Evolutionary conservation across 2,113 vertebrate genomes (phyloP).

Genomic region (Melospiza georgiana): DNA sequence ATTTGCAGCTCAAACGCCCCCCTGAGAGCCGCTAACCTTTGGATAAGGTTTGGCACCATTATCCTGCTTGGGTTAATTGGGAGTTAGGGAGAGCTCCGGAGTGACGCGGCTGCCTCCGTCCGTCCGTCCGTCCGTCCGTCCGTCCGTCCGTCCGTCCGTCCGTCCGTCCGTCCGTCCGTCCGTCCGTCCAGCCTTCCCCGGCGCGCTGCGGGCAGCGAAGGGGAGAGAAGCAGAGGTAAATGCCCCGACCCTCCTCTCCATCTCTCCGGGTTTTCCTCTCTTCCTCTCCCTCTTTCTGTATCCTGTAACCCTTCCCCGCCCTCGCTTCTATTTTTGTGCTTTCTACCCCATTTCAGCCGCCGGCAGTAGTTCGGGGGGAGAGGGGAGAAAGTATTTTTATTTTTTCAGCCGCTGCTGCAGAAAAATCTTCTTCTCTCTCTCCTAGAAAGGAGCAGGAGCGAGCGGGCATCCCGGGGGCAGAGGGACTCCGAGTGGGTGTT

Average conservation of each 20-base stretch:
- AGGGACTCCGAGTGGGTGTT: neutral
- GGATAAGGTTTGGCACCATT: neutral
- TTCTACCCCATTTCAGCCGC: neutral
- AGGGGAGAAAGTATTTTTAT: fast-evolving
- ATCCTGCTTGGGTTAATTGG: neutral
- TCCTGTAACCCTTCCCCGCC: neutral
- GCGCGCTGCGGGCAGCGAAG: neutral
- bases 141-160: neutral
- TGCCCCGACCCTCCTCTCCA: neutral
- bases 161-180: neutral
- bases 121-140: neutral
- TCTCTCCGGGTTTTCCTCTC: neutral
- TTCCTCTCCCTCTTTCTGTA: neutral
- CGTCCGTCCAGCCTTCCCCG: neutral
- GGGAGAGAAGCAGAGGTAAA: constrained; percentile 5
- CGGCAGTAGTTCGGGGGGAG: neutral
- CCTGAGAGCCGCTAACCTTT: constrained; percentile 48
- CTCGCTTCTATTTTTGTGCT: neutral
- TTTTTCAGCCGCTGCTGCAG: neutral
- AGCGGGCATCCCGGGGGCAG: neutral
- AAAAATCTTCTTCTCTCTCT: neutral
- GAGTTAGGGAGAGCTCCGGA: neutral
- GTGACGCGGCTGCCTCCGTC: neutral
- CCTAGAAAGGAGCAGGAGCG: neutral
- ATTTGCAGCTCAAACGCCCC: constrained; percentile 7